These are phyloP conservation scores for Drosophila orena DNA, from an alignment of 1,140 invertebrate genomes.

Conservation along the genomic window DNA sequence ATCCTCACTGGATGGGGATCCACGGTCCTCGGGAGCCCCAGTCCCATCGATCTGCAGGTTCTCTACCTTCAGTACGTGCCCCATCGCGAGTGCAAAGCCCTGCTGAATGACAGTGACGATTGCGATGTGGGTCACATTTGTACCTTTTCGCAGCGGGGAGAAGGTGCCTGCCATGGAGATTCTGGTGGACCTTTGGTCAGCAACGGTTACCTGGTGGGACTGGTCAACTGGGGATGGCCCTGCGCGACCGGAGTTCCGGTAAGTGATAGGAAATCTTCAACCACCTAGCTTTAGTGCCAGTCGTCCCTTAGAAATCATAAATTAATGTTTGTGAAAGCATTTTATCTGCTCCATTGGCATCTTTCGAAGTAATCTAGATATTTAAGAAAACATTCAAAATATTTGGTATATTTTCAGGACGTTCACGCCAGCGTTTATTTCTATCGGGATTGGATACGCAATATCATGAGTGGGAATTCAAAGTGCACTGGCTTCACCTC, in stretches of 20 bases:
- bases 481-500: constrained; percentile 43
- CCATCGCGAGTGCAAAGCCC: constrained; percentile 24
- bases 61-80: constrained; percentile 42
- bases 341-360: no score
- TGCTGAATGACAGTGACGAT: constrained; percentile 21
- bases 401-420: constrained; percentile 50
- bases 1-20: constrained; percentile 84
- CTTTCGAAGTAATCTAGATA: no score
- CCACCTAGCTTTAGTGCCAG: background rate
- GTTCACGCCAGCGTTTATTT: constrained; percentile 81
- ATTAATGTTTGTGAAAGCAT: no score
- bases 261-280: constrained; percentile 1
- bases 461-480: constrained; percentile 38
- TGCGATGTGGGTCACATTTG: constrained; percentile 86
- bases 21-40: constrained; percentile 29
- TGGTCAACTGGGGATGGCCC: constrained; percentile 86
- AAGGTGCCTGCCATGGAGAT: constrained; percentile 86
- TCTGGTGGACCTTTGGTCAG: constrained; percentile 86
- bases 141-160: constrained; percentile 86
- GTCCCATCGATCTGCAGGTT: constrained; percentile 52
- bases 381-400: background rate
- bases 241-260: constrained; percentile 85
- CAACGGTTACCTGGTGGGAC: constrained; percentile 78
- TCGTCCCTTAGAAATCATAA: no score
- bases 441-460: constrained; percentile 65